These are phyloP conservation scores for Plutella xylostella DNA, from an alignment of 2,888 invertebrate genomes.

Conservation along the genomic window DNA sequence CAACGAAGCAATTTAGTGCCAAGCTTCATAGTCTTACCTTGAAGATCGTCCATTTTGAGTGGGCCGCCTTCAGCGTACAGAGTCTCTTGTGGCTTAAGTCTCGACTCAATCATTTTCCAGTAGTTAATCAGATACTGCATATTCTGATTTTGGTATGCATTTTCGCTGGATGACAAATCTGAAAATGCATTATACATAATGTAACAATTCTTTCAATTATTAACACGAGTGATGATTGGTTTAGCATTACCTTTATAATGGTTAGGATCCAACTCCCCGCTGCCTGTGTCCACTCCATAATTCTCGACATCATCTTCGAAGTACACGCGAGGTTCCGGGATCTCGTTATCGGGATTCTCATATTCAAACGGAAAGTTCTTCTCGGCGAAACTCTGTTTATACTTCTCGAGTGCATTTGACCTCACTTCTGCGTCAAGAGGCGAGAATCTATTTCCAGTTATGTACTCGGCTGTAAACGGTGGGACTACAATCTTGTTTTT, in stretches of 20 bases:
- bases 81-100: slow-evolving; percentile 39
- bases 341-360: slow-evolving; percentile 46
- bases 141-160: slow-evolving; percentile 39
- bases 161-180: slow-evolving; percentile 11
- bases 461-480: slow-evolving; percentile 53
- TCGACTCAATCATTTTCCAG: slow-evolving; percentile 46
- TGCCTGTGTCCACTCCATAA: slow-evolving; percentile 47
- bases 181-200: slow-evolving; percentile 1
- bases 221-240: no score
- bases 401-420: slow-evolving; percentile 55
- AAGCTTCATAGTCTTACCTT: slow-evolving; percentile 32
- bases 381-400: slow-evolving; percentile 54
- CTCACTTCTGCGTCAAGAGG: slow-evolving; percentile 55
- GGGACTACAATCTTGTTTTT: slow-evolving; percentile 40
- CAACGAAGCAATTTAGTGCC: slow-evolving; percentile 37
- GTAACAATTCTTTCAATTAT: no score
- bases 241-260: slow-evolving; percentile 39
- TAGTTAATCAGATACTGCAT: slow-evolving; percentile 57
- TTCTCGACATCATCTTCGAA: slow-evolving; percentile 65
- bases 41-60: slow-evolving; percentile 43
- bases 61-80: slow-evolving; percentile 60
- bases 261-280: slow-evolving; percentile 48
- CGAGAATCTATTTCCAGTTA: slow-evolving; percentile 47
- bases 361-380: slow-evolving; percentile 63
- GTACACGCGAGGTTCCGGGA: slow-evolving; percentile 69